Percentiles rank a stretch among this genome's conserved stretches.
Conservation (phyloP, 2,797 vertebrate genomes). For the Graptemys geographica region DNA sequence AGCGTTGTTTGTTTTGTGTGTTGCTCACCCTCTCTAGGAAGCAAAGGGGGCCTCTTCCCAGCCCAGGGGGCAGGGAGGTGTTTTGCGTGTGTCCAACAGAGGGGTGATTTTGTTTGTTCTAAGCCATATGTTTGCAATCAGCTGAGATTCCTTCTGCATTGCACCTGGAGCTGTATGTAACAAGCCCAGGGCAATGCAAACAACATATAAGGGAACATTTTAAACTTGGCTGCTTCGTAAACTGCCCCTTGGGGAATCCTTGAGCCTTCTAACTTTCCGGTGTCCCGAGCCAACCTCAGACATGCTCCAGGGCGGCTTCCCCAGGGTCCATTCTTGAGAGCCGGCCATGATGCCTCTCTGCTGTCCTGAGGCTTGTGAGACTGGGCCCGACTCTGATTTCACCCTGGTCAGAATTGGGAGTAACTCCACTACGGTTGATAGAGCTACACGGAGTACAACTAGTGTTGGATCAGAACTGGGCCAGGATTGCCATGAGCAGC, state of each 20-base stretch:
- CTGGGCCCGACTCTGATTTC: not conserved
- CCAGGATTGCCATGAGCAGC: not conserved
- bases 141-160: not conserved
- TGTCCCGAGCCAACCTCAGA: rapidly evolving
- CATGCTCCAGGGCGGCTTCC: rapidly evolving
- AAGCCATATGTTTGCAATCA: not conserved
- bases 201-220: rapidly evolving
- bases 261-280: not conserved
- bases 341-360: not conserved
- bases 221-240: rapidly evolving
- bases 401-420: not conserved
- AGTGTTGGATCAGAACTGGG: not conserved
- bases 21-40: not conserved
- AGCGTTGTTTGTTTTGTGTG: not conserved
- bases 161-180: rapidly evolving
- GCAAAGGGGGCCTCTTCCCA: not conserved
- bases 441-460: not conserved
- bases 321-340: not conserved
- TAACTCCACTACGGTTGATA: not conserved
- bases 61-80: too few species aligned
- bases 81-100: not conserved
- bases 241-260: rapidly evolving
- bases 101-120: too few species aligned
- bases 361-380: not conserved
- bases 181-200: too few species aligned